Conservation (phyloP, 1,140 invertebrate genomes). For the Nebria ingens region DNA sequence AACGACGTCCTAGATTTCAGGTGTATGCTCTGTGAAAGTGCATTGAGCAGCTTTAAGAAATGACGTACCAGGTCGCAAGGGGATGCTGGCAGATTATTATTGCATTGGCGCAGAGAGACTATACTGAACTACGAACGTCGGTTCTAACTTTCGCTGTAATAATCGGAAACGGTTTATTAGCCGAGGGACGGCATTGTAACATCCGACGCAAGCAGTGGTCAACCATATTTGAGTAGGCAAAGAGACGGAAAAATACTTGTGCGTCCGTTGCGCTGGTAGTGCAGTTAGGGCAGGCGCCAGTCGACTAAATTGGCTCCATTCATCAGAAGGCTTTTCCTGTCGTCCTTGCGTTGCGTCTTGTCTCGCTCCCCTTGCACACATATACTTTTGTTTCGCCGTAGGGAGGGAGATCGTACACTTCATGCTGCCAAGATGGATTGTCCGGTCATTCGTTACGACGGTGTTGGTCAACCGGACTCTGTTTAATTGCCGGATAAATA, state of each 20-base stretch:
- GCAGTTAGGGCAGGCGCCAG: constrained; percentile 10
- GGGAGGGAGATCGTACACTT: background rate
- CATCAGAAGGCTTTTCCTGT: constrained; percentile 16
- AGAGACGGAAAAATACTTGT: too few species aligned
- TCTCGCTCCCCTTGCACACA: background rate
- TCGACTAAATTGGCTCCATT: constrained; percentile 15
- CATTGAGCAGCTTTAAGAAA: too few species aligned
- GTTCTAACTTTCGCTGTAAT: background rate
- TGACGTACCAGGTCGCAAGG: background rate
- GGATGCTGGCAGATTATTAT: background rate
- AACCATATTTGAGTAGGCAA: background rate
- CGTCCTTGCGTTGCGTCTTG: constrained; percentile 11
- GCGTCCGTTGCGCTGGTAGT: background rate
- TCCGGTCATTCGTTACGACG: constrained; percentile 7
- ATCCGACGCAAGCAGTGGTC: background rate
- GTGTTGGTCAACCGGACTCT: constrained; percentile 3
- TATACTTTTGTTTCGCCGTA: constrained; percentile 9
- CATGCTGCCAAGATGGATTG: constrained; percentile 14
- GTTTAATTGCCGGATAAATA: constrained; percentile 15
- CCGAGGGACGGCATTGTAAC: background rate
- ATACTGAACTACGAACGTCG: background rate
- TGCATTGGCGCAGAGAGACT: background rate
- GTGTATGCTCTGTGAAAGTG: too few species aligned
- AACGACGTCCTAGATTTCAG: too few species aligned
- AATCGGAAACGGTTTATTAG: constrained; percentile 2